These are phyloP conservation scores for Lasioglossum malachurum DNA, from an alignment of 2,888 invertebrate genomes.

Conservation along the genomic window DNA sequence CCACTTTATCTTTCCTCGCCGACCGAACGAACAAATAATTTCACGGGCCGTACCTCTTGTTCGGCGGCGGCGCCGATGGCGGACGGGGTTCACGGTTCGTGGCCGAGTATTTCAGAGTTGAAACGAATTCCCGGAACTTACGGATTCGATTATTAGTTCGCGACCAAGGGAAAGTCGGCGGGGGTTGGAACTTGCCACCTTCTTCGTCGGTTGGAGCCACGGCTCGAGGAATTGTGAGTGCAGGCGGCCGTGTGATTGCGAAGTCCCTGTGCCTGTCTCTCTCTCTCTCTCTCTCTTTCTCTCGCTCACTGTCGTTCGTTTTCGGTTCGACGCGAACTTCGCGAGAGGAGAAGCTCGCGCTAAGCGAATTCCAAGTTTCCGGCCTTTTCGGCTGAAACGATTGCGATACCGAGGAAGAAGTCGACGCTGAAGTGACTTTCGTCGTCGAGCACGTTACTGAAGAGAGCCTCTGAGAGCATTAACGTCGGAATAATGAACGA, in stretches of 20 bases:
- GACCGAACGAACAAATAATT: conserved; percentile 52
- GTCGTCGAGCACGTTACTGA: not conserved
- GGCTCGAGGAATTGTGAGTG: conserved; percentile 63
- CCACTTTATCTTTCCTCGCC: conserved; percentile 45
- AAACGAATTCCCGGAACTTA: conserved; percentile 66
- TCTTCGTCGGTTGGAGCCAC: not conserved
- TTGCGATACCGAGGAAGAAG: not conserved
- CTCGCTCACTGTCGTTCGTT: not conserved
- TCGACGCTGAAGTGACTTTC: not conserved
- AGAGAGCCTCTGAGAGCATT: not conserved
- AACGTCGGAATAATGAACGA: not conserved
- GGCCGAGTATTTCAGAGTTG: conserved; percentile 55
- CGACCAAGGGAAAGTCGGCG: not conserved
- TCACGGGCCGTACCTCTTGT: conserved; percentile 27
- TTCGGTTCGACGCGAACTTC: not conserved
- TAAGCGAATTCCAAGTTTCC: conserved; percentile 7
- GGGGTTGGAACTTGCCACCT: not conserved
- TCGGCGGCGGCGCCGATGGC: not conserved
- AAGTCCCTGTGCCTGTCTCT: conserved; percentile 23
- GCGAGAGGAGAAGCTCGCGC: not conserved
- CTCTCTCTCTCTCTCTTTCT: not conserved
- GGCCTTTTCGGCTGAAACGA: conserved; percentile 2
- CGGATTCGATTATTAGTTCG: conserved; percentile 77
- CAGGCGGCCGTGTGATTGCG: conserved; percentile 67
- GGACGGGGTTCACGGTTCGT: conserved; percentile 19